Evolutionary conservation across 92 coral and sea anemone genomes (phyloP).

Genomic region (Zoanthus sociatus): DNA sequence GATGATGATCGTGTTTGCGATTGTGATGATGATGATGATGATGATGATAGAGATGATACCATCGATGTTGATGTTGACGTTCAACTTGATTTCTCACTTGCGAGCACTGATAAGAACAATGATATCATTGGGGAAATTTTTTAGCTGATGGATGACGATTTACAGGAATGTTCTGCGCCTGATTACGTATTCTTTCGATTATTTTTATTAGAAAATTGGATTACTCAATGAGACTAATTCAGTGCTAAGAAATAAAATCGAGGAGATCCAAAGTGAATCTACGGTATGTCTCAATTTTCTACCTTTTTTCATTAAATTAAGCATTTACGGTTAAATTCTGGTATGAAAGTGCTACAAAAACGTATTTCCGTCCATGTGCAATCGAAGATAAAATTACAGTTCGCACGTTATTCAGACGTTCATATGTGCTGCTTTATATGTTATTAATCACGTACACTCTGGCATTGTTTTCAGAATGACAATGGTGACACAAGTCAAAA

Average conservation of each 20-base stretch:
- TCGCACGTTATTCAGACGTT: no score
- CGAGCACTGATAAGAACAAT: neutral
- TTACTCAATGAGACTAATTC: slow-evolving; percentile 71
- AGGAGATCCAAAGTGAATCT: slow-evolving; percentile 53
- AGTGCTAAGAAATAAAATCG: slow-evolving; percentile 73
- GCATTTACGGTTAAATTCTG: neutral
- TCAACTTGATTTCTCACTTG: no score
- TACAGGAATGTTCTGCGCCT: neutral
- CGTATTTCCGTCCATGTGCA: no score
- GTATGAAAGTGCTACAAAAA: neutral
- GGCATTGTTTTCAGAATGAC: slow-evolving; percentile 21
- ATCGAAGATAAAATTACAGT: no score
- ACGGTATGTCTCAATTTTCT: slow-evolving; percentile 14
- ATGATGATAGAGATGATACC: no score
- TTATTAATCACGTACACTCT: neutral
- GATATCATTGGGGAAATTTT: neutral
- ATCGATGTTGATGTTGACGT: no score
- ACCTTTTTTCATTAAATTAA: neutral
- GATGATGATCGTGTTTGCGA: neutral
- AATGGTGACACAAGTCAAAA: neutral
- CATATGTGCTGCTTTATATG: no score
- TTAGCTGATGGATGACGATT: neutral
- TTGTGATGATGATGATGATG: neutral
- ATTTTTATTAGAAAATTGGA: slow-evolving; percentile 64
- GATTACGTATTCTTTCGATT: neutral